Percentiles rank a stretch among this genome's conserved stretches.
Evolutionary conservation across 1,140 invertebrate species (phyloP).

Genomic region (Pygmarrhopalites habei): DNA sequence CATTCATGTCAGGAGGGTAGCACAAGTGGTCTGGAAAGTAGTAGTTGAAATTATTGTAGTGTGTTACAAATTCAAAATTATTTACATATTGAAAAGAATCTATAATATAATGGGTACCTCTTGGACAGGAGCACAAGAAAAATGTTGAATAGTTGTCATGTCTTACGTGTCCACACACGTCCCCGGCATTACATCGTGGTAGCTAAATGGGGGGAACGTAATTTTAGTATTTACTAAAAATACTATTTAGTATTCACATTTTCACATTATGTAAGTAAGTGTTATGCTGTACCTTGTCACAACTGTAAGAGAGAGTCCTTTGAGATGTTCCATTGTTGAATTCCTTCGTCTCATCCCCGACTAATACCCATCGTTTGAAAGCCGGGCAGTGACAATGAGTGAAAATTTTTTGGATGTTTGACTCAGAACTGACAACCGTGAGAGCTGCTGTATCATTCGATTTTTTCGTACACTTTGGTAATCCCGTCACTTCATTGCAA

Average conservation of each 20-base stretch:
- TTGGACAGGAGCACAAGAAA: conserved; percentile 56
- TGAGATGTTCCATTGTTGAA: conserved; percentile 39
- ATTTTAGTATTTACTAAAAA: no score
- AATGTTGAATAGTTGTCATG: conserved; percentile 53
- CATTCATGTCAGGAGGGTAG: conserved; percentile 7
- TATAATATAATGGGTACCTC: no score
- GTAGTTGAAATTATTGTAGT: no score
- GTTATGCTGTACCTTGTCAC: conserved; percentile 44
- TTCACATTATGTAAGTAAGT: no score
- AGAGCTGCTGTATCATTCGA: conserved; percentile 41
- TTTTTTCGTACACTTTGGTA: conserved; percentile 29
- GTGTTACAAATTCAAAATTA: no score
- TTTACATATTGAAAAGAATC: no score
- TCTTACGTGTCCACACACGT: conserved; percentile 49
- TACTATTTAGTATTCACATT: no score
- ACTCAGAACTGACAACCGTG: conserved; percentile 42
- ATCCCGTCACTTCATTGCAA: conserved; percentile 35
- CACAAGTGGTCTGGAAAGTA: no score
- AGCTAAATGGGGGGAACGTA: conserved; percentile 44
- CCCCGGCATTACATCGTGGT: conserved; percentile 44
- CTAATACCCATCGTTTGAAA: conserved; percentile 12
- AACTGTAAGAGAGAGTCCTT: conserved; percentile 43
- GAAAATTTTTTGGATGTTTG: conserved; percentile 33
- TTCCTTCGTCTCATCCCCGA: conserved; percentile 36
- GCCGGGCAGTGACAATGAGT: conserved; percentile 15